Evolutionary conservation across 2,888 invertebrate genomes (phyloP).

Genomic region (Eupelmus urozonus): DNA sequence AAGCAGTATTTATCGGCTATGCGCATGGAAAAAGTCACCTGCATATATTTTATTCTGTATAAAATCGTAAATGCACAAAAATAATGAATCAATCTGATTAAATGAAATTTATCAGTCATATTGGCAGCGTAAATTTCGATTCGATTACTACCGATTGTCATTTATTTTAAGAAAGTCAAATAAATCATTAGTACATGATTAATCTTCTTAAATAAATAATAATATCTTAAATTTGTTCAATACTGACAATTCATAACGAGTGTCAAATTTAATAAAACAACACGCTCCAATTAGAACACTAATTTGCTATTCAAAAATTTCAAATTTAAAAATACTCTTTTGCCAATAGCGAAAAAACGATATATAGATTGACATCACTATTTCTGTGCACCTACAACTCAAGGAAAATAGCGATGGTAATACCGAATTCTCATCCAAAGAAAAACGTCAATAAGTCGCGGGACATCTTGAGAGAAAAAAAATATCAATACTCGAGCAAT

Average conservation of each 20-base stretch:
- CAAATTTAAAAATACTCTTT: too few species aligned
- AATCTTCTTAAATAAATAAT: not conserved
- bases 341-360: too few species aligned
- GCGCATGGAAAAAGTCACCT: conserved; percentile 46
- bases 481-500: conserved; percentile 8
- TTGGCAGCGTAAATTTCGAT: conserved; percentile 24
- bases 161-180: conserved; percentile 14
- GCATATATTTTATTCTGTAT: conserved; percentile 33
- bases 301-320: too few species aligned
- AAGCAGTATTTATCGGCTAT: conserved; percentile 1
- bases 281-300: too few species aligned
- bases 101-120: conserved; percentile 9
- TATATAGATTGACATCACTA: too few species aligned
- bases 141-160: conserved; percentile 8
- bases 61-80: conserved; percentile 46
- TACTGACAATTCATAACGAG: too few species aligned
- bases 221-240: not conserved
- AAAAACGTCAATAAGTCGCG: too few species aligned
- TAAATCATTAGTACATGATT: conserved; percentile 11
- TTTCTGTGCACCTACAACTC: too few species aligned
- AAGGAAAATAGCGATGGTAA: too few species aligned
- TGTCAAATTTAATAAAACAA: too few species aligned
- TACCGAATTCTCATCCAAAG: too few species aligned
- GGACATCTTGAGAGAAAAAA: conserved; percentile 1
- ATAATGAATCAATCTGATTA: conserved; percentile 20